Conservation (phyloP, 2,888 invertebrate species). For the Hecatera dysodea region DNA sequence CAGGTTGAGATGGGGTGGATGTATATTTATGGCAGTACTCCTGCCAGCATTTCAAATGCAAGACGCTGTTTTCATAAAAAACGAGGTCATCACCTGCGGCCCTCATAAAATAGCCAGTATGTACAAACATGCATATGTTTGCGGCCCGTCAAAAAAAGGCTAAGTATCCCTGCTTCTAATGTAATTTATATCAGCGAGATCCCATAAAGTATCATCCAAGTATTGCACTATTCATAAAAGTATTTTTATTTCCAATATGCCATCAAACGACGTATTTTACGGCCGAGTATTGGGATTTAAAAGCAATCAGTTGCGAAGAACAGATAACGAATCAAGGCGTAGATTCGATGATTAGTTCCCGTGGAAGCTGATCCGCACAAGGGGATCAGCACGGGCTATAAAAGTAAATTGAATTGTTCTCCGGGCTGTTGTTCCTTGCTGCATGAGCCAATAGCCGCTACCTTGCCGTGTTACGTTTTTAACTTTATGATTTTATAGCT, state of each 20-base stretch:
- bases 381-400: slow-evolving; percentile 86
- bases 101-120: slow-evolving; percentile 43
- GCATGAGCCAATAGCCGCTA: slow-evolving; percentile 75
- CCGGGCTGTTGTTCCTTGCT: slow-evolving; percentile 80
- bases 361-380: slow-evolving; percentile 81
- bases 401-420: slow-evolving; percentile 90
- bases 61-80: slow-evolving; percentile 35
- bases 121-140: slow-evolving; percentile 29
- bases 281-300: slow-evolving; percentile 75
- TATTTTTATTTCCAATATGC: slow-evolving; percentile 59
- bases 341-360: slow-evolving; percentile 85
- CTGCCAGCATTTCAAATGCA: slow-evolving; percentile 45
- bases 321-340: slow-evolving; percentile 82
- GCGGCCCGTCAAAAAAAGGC: slow-evolving; percentile 31
- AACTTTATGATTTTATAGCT: slow-evolving; percentile 78
- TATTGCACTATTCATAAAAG: slow-evolving; percentile 59
- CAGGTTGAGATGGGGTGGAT: slow-evolving; percentile 45
- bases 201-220: slow-evolving; percentile 37
- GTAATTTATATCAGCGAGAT: slow-evolving; percentile 32
- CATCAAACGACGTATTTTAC: slow-evolving; percentile 66
- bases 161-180: slow-evolving; percentile 11
- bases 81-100: slow-evolving; percentile 46
- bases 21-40: slow-evolving; percentile 50
- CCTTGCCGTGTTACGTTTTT: slow-evolving; percentile 77
- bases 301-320: slow-evolving; percentile 75